These are phyloP conservation scores for Apostichopus japonicus DNA, from an alignment of 35 echinoderm and acorn worm species.

Conservation along the genomic window DNA sequence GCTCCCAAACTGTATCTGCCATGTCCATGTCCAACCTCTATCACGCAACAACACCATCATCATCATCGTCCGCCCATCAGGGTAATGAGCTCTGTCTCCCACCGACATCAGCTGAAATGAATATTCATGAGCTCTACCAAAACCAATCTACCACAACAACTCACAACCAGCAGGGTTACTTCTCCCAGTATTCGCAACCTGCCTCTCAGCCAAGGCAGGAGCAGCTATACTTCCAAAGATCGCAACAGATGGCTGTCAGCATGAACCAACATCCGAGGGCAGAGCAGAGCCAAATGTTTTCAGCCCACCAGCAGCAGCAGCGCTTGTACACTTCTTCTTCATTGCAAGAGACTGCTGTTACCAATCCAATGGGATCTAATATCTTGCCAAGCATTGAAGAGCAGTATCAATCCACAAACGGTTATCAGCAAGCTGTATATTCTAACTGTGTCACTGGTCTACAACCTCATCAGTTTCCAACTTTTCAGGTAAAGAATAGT, in stretches of 20 bases:
- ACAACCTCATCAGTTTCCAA: background rate
- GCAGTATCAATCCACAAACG: background rate
- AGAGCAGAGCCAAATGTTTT: slow-evolving; percentile 31
- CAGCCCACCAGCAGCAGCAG: slow-evolving; percentile 29
- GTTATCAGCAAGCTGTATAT: background rate
- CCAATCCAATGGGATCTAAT: slow-evolving; percentile 12
- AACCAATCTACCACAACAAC: background rate
- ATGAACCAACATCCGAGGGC: slow-evolving; percentile 11
- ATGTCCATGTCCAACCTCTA: background rate
- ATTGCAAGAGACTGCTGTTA: background rate
- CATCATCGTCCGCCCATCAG: background rate
- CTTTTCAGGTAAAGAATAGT: background rate
- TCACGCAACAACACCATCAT: background rate
- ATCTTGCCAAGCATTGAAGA: slow-evolving; percentile 30
- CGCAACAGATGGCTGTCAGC: slow-evolving; percentile 4
- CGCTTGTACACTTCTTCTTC: background rate
- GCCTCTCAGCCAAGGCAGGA: slow-evolving; percentile 3
- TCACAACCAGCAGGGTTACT: background rate
- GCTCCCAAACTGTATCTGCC: background rate
- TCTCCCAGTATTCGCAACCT: background rate
- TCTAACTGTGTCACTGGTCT: background rate
- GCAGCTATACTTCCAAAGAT: slow-evolving; percentile 8
- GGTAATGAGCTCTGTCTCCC: background rate
- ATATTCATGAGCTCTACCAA: background rate
- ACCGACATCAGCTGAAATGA: background rate